Base-by-base conservation (phyloP, 2,888 invertebrate species). In the Limnephilus marmoratus region DNA sequence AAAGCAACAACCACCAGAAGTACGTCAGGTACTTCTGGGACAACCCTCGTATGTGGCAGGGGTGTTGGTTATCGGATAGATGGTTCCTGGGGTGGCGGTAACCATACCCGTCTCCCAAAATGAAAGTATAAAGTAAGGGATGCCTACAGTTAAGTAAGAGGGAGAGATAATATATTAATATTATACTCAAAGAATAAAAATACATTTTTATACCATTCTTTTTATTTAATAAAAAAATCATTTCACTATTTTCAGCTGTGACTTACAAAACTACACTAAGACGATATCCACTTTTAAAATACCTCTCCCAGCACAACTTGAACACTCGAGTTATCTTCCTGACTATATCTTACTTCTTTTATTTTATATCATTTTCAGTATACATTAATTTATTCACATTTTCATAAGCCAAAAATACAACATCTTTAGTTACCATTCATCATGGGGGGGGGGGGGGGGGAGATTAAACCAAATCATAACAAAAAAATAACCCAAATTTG, bases 151-250 rank as follows among this genome's bases (percentile, higher is more conserved):
- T 24, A 24, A 24, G 11, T 12, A 45, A 12, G 11, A 12, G 31
- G 31, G 11, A 12, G 12, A 24, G 24, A 2, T 24, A 31, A 53
- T 0, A 53, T 5, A 68, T 0, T n/a, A n/a, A n/a, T n/a, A n/a
- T n/a, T n/a, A n/a, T n/a, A n/a, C n/a, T 53, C 18, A 9, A 68
- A 31, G 7, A 89, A 89, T 89, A 81, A 81, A 80, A 80, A 29
- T 3, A 88, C 80, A 80, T 81, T 90, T 37, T 85, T 68, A 81
- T 90, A 34, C 31, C 49, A 41, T 80, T 88, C n/a, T 88, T 86
- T 91, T 90, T 90, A 90, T 92, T 92, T 85, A 81, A 90, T 90
- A 92, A 85, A 92, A 92, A 92, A 92, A 92, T 85, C 45, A 83
- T 88, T 89, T 92, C 80, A 82, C 81, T 90, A 37, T 90, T 68